phyloP scores from a whole-genome alignment of 53 echinoderm and acorn worm species.

The Zoroaster sp. region DNA sequence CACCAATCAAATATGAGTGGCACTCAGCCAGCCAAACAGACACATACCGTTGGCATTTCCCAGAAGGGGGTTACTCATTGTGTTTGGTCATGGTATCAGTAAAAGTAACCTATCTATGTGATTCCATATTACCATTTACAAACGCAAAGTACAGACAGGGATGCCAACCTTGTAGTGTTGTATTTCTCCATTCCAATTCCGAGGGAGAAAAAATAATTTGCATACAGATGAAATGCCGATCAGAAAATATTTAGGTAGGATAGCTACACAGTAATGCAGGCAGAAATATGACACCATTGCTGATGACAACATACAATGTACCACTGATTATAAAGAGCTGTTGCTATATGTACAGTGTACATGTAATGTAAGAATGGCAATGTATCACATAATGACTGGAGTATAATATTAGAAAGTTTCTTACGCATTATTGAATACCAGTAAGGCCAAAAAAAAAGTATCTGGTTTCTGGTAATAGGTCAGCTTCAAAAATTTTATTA shows the following conservation, averaged over 20 bases:
- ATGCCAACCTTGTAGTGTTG: neutral
- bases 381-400: neutral
- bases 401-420: neutral
- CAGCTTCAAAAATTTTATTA: too few species aligned
- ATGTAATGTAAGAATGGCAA: neutral
- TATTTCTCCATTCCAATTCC: neutral
- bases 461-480: too few species aligned
- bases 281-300: neutral
- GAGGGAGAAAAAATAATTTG: constrained; percentile 15
- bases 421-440: too few species aligned
- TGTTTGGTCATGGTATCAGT: neutral
- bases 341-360: neutral
- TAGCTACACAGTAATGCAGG: neutral
- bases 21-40: neutral
- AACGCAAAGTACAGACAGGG: neutral
- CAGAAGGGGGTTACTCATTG: neutral
- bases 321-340: constrained; percentile 13
- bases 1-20: constrained; percentile 57
- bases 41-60: neutral
- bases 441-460: too few species aligned
- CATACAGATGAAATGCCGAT: constrained; percentile 50
- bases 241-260: constrained; percentile 44
- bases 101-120: neutral
- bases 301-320: constrained; percentile 17
- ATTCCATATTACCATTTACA: neutral